Evolutionary conservation across 2,888 invertebrate species (phyloP).

Genomic region (Tenthredo livida): DNA sequence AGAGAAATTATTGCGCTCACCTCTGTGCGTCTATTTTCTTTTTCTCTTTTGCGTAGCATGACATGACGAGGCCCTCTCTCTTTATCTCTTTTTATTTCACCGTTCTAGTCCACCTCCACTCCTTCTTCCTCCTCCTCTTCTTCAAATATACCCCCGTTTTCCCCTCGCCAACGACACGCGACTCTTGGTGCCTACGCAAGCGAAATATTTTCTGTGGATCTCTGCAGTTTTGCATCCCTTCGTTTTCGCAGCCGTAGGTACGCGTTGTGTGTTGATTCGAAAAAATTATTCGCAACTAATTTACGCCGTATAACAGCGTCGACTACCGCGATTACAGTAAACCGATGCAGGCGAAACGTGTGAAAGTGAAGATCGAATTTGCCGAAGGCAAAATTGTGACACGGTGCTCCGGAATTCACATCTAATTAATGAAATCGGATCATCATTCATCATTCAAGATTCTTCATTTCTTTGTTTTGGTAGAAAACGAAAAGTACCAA

Average conservation of each 20-base stretch:
- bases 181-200: constrained; percentile 30
- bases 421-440: constrained; percentile 3
- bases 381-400: constrained; percentile 23
- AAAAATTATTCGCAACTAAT: neutral
- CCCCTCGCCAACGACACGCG: constrained; percentile 2
- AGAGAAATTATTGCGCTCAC: constrained; percentile 7
- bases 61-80: neutral
- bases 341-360: constrained; percentile 17
- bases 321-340: neutral
- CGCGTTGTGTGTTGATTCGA: neutral
- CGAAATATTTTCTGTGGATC: constrained; percentile 37
- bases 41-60: no score
- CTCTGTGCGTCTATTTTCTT: no score
- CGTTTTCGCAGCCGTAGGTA: neutral
- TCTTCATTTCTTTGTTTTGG: neutral
- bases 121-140: neutral
- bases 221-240: constrained; percentile 36
- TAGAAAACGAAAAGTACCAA: neutral
- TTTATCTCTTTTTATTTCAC: neutral
- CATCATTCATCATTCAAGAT: neutral
- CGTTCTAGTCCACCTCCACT: no score
- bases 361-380: constrained; percentile 44
- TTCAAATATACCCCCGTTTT: neutral
- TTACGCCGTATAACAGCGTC: neutral
- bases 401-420: constrained; percentile 29